Evolutionary conservation across 2,797 vertebrate species (phyloP).

Genomic region (Scolopax bukidnonensis): DNA sequence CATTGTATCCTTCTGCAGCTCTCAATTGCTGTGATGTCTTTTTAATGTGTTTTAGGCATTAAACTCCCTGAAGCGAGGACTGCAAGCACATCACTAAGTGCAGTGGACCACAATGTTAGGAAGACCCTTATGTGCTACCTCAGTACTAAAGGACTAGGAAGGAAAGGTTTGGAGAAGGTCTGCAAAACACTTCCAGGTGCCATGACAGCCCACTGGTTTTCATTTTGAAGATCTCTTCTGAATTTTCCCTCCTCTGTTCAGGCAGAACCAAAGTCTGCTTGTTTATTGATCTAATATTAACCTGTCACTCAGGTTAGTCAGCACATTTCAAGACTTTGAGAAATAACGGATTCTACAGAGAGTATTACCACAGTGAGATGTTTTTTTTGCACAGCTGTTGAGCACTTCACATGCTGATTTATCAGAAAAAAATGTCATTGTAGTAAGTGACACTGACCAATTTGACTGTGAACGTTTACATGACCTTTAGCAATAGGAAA

Average conservation of each 20-base stretch:
- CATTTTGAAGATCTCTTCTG: neutral
- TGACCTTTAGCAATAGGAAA: neutral
- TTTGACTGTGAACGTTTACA: neutral
- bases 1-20: neutral
- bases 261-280: neutral
- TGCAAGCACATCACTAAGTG: neutral
- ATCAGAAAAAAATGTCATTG: neutral
- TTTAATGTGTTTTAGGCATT: neutral
- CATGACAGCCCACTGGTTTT: accelerated
- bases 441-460: neutral
- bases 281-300: neutral
- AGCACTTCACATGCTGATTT: neutral
- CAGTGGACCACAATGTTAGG: neutral
- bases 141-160: neutral
- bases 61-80: neutral
- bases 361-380: neutral
- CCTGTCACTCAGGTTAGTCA: neutral
- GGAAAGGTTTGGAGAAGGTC: neutral
- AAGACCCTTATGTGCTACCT: neutral
- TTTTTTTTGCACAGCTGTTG: neutral
- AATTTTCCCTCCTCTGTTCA: neutral
- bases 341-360: neutral
- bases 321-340: neutral
- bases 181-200: neutral
- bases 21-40: neutral